A percentile compares a stretch with the other conserved stretches of the same genome.
These are phyloP conservation scores for Daubentonia madagascariensis DNA, from an alignment of 2,113 vertebrate species.

Conservation along the genomic window DNA sequence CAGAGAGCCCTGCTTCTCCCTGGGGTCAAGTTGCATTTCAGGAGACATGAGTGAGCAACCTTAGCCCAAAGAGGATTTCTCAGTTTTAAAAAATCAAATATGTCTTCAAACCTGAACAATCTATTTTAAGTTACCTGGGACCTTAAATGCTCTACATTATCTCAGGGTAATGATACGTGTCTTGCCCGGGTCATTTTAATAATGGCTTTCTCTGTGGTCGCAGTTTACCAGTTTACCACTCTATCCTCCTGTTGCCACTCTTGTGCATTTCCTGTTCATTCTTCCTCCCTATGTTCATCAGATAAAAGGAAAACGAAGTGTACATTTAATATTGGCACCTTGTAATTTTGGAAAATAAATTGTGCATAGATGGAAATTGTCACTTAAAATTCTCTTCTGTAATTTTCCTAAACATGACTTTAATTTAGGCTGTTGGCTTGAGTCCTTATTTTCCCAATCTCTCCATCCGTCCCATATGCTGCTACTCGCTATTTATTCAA, in stretches of 20 bases:
- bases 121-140: background rate
- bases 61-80: background rate
- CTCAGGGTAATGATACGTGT: accelerated
- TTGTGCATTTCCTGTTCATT: accelerated
- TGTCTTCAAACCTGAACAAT: background rate
- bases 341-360: conserved; percentile 46
- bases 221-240: accelerated
- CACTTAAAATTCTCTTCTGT: background rate
- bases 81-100: background rate
- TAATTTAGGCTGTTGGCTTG: background rate
- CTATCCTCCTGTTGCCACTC: accelerated
- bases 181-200: background rate
- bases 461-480: accelerated
- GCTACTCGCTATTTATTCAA: background rate
- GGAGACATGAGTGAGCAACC: background rate
- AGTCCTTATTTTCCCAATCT: background rate
- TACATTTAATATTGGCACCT: background rate
- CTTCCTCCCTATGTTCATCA: accelerated
- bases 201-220: background rate
- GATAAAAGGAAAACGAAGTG: background rate
- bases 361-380: background rate
- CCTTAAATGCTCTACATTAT: accelerated
- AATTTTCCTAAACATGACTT: background rate
- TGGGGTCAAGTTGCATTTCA: background rate
- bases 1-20: background rate